Base-by-base conservation (phyloP, 2,113 vertebrate genomes). In the Strix uralensis region DNA sequence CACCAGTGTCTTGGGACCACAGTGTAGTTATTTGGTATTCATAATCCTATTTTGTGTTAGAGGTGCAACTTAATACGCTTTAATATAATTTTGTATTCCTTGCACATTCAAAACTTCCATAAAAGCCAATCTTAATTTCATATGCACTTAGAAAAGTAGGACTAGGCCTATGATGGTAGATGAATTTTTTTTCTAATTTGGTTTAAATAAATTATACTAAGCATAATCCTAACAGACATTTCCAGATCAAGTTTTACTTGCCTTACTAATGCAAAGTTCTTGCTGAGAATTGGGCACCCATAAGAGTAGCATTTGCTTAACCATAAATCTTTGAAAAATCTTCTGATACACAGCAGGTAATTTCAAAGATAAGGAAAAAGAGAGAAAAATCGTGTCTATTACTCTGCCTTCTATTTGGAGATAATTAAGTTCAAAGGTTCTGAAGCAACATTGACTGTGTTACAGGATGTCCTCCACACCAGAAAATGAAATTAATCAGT, bases 401-500 rank as follows among this genome's bases (percentile, higher is more conserved):
- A 93, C 20, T 91, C 58, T 23, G 1, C 23, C 54, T 95, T 80
- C 61, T 85, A 7, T 75, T 71, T 89, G 62, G n/a, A 81, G 88
- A 91, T 92, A 93, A 94, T 95, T 86, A 94, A 94, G 83, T 96
- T 95, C 91, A 94, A 78, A 86, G 86, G 59, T 93, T 89, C 79
- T 92, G 69, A 84, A 92, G 74, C 57, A 92, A 49, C 83, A 81
- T 15, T 81, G 86, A 61, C 69, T 82, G 12, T 93, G 63, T 89
- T 94, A 82, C 81, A 79, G 69, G 83, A 85, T 85, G 86, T 75
- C 81, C 73, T 92, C 91, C 77, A 34, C 61, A 44, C 55, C 72
- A 96, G 72, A 92, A 94, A 91, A 96, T 94, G 57, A 96, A 89
- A 87, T 95, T 88, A 84, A 92, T 94, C 91, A 87, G 70, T 95